These are phyloP conservation scores for Tenthredo livida DNA, from an alignment of 2,888 invertebrate species.

Conservation along the genomic window DNA sequence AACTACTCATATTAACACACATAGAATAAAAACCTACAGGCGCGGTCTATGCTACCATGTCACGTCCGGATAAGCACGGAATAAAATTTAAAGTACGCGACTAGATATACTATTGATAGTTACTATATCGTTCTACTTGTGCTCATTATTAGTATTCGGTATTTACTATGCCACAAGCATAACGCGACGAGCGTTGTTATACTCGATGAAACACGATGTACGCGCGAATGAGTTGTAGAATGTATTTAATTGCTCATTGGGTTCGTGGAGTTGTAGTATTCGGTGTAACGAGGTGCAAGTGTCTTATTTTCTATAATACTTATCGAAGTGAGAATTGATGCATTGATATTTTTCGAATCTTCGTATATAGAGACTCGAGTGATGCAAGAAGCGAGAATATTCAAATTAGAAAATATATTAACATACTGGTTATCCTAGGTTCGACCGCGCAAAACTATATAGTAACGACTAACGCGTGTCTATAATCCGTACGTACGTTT, in stretches of 20 bases:
- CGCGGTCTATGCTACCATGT: conserved; percentile 33
- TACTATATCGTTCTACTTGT: background rate
- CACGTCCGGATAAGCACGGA: conserved; percentile 35
- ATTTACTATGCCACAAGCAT: background rate
- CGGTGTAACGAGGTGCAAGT: background rate
- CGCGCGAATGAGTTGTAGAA: background rate
- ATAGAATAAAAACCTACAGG: conserved; percentile 36
- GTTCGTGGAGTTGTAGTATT: background rate
- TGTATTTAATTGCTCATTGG: background rate
- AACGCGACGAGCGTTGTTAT: background rate
- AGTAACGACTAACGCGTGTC: conserved; percentile 34
- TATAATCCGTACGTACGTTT: conserved; percentile 23
- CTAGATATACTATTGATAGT: background rate
- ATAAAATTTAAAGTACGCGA: conserved; percentile 28
- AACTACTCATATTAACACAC: background rate
- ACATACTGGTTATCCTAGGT: conserved; percentile 38
- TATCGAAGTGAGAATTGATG: background rate
- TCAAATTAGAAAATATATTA: conserved; percentile 33
- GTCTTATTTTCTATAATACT: background rate
- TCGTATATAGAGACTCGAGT: background rate
- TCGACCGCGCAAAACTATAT: conserved; percentile 14
- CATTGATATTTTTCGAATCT: background rate
- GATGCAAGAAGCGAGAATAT: background rate
- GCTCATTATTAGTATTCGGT: background rate
- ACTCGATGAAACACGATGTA: background rate